These are phyloP conservation scores for Helicorthomorpha holstii DNA, from an alignment of 1,140 invertebrate genomes.

Conservation along the genomic window DNA sequence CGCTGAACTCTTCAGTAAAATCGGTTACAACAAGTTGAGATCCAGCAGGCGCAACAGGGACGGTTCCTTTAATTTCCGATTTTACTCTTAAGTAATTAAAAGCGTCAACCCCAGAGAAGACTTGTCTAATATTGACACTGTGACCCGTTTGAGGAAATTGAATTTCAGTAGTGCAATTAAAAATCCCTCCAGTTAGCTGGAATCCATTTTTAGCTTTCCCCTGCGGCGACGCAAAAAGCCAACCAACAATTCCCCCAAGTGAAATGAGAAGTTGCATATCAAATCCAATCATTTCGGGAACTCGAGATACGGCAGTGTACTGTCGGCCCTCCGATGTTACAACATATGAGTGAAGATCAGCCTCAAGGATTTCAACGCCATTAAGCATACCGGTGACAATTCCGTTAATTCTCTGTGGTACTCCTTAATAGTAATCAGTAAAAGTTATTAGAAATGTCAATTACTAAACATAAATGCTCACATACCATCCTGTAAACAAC, in stretches of 20 bases:
- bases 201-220: constrained; percentile 66
- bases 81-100: constrained; percentile 70
- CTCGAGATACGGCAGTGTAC: constrained; percentile 74
- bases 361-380: constrained; percentile 44
- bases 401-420: constrained; percentile 67
- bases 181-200: constrained; percentile 58
- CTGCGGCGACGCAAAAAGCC: constrained; percentile 72
- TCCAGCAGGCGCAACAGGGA: constrained; percentile 45
- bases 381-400: constrained; percentile 66
- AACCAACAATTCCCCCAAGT: constrained; percentile 64
- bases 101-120: constrained; percentile 70
- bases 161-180: constrained; percentile 62
- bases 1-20: constrained; percentile 63
- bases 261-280: constrained; percentile 61
- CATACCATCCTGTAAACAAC: constrained; percentile 63
- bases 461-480: not conserved
- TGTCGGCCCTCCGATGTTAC: constrained; percentile 69
- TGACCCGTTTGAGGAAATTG: constrained; percentile 51
- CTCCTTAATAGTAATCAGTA: constrained; percentile 29
- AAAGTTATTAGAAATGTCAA: not conserved
- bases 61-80: constrained; percentile 52
- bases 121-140: constrained; percentile 51
- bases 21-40: constrained; percentile 52
- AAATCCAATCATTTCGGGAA: constrained; percentile 50
- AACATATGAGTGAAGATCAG: constrained; percentile 83